A percentile compares a stretch with the other conserved stretches of the same genome.
Conservation (phyloP, 2,113 vertebrate species). For the Anolis carolinensis region DNA sequence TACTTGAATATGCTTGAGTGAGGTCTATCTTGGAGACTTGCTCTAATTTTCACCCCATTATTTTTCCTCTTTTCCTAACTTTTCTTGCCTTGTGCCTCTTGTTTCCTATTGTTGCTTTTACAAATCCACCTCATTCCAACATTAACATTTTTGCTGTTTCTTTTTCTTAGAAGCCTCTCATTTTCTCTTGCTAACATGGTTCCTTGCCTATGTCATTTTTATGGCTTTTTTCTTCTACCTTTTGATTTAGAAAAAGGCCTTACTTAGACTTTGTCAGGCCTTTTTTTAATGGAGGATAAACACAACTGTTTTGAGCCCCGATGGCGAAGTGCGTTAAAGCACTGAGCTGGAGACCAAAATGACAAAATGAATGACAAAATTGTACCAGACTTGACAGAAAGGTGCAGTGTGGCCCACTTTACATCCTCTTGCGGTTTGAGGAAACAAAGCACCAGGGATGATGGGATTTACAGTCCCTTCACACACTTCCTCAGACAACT, state of each 20-base stretch:
- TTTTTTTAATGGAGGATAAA: not conserved
- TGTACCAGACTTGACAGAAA: too few relatives aligned
- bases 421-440: too few relatives aligned
- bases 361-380: too few relatives aligned
- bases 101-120: not conserved
- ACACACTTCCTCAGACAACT: too few relatives aligned
- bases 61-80: not conserved
- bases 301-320: too few relatives aligned
- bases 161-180: not conserved
- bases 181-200: not conserved
- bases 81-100: not conserved
- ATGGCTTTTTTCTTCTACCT: not conserved
- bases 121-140: not conserved
- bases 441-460: too few relatives aligned
- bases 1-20: not conserved
- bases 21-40: not conserved
- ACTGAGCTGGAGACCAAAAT: too few relatives aligned
- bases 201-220: not conserved
- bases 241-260: not conserved
- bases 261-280: not conserved
- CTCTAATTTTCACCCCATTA: not conserved
- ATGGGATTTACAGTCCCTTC: too few relatives aligned
- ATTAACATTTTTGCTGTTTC: not conserved
- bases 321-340: too few relatives aligned
- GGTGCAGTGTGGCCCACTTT: too few relatives aligned